These are phyloP conservation scores for Brachionus koreanus DNA, from an alignment of 1,140 invertebrate genomes.

Conservation along the genomic window DNA sequence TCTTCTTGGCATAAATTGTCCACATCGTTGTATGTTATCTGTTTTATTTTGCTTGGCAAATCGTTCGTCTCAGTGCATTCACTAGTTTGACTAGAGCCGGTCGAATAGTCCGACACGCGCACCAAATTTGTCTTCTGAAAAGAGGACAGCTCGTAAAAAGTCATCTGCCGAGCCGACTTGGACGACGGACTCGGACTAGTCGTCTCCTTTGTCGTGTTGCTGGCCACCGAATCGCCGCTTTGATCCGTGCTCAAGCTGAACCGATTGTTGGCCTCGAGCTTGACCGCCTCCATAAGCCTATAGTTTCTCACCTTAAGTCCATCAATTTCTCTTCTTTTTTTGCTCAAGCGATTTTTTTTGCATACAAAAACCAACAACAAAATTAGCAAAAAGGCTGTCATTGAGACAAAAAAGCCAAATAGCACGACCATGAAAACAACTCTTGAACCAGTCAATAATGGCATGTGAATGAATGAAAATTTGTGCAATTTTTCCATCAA, in stretches of 20 bases:
- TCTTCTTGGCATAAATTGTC: background rate
- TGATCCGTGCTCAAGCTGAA: background rate
- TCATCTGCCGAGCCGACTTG: background rate
- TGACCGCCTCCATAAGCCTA: background rate
- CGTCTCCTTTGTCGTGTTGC: background rate
- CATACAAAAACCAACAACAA: background rate
- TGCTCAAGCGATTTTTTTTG: background rate
- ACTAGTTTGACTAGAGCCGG: background rate
- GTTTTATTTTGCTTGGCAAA: background rate
- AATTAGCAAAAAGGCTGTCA: background rate
- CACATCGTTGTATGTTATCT: background rate
- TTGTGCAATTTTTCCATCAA: background rate
- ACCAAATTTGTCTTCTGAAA: constrained; percentile 8
- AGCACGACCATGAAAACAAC: background rate
- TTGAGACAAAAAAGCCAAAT: background rate
- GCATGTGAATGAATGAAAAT: background rate
- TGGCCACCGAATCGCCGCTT: background rate
- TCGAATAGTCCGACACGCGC: background rate
- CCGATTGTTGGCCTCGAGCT: background rate
- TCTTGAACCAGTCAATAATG: no score
- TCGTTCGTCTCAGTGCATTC: background rate
- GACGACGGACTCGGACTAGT: background rate
- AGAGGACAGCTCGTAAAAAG: background rate
- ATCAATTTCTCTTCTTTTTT: background rate
- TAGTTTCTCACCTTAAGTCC: constrained; percentile 18